Evolutionary conservation across 2,113 vertebrate genomes (phyloP).

Genomic region (Callospermophilus lateralis): DNA sequence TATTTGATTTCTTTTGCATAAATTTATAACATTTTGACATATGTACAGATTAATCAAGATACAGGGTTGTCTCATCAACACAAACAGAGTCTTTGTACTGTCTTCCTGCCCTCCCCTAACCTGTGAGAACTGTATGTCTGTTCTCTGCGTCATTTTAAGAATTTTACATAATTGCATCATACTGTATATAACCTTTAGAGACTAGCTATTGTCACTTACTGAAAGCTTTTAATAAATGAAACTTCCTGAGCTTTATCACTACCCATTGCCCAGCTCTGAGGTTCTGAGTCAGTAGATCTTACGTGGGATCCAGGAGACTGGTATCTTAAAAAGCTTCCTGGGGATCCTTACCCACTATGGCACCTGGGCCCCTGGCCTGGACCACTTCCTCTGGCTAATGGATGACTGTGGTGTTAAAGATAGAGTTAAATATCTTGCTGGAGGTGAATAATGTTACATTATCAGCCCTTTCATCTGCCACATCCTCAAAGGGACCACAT

Average conservation of each 20-base stretch:
- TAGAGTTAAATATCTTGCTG: not conserved
- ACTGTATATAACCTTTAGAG: not conserved
- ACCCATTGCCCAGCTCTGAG: not conserved
- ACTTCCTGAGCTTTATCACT: not conserved
- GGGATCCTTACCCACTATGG: not conserved
- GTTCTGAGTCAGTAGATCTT: not conserved
- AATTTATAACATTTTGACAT: not conserved
- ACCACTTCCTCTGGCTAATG: not conserved
- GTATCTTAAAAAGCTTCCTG: not conserved
- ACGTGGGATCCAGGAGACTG: not conserved
- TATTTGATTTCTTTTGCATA: not conserved
- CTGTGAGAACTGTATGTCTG: not conserved
- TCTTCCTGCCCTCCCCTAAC: not conserved
- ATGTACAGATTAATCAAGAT: not conserved
- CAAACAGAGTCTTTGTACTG: not conserved
- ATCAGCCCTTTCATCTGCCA: not conserved
- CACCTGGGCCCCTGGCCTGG: not conserved
- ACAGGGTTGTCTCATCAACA: not conserved
- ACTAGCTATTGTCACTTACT: not conserved
- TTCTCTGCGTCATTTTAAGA: not conserved
- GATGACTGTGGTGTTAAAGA: not conserved
- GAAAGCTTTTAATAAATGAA: not conserved
- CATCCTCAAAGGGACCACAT: not conserved
- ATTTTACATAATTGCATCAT: not conserved
- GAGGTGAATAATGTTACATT: too few species aligned